Base-by-base conservation (phyloP, 2,888 invertebrate genomes). In the Drosophila macrospina region DNA sequence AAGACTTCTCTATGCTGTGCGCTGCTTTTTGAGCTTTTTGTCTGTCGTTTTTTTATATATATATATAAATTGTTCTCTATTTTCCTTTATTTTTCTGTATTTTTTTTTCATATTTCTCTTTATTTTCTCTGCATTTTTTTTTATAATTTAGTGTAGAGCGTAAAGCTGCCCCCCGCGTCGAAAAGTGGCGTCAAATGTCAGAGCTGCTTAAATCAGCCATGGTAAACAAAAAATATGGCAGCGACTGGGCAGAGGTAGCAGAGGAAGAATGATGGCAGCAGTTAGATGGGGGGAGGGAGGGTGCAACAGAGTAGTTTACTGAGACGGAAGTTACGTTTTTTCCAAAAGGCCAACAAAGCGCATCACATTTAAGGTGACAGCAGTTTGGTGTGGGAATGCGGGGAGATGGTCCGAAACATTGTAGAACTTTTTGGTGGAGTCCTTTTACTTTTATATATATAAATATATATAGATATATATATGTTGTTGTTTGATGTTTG, bases 161-260 rank as follows among this genome's bases (percentile, higher is more conserved):
- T 54, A 54, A 26, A 16, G 0, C 37, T 37, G 36, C 37, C 7
- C 32, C 10, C 34, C 16, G 34, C 16, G 41, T 34, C 7, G 69
- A 66, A 74, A 86, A 86, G 79, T 81, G 74, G 87, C 87, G 82
- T 84, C 85, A 84, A 85, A 86, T 87, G 87, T 81, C 87, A 85
- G 82, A 65, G 70, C 68, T 79, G 85, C 68, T 85, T 70, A 82
- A 85, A 81, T 81, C 79, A 81, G 79, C 71, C 73, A 72, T 76
- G 54, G 64, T 60, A 72, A 75, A 73, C 41, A 60, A 10, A 44
- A 41, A 47, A 37, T 24, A 26, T 45, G 20, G 3, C 20, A 20
- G 20, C 1, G 20, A 20, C 1, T 20, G 26, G 24, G 24, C 20
- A 11, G 15, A 10, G 56, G 34, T 13, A 26, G 47, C n/a, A n/a